Percentiles rank a stretch among this genome's conserved stretches.
Conservation (phyloP, 2,888 invertebrate species). For the Polyploca ridens region DNA sequence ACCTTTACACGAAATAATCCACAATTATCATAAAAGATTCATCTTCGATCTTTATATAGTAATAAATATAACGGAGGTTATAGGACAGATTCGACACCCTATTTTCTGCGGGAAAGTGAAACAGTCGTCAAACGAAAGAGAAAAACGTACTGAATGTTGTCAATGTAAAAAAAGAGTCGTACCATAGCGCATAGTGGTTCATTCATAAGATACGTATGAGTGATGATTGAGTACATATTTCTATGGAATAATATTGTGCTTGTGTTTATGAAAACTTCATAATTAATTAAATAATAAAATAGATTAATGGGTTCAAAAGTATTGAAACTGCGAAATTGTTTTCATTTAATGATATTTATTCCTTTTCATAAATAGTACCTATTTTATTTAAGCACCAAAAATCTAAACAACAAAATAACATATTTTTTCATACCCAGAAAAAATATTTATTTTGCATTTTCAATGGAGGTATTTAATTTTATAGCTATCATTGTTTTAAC, state of each 20-base stretch:
- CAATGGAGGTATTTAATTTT: not conserved
- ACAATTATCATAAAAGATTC: slow-evolving; percentile 89
- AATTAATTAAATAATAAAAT: too few species aligned
- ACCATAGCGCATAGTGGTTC: slow-evolving; percentile 34
- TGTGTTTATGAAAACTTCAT: too few species aligned
- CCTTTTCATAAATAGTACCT: too few species aligned
- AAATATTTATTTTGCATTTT: too few species aligned
- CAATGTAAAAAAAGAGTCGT: slow-evolving; percentile 53
- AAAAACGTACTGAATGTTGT: slow-evolving; percentile 71
- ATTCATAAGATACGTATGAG: slow-evolving; percentile 40
- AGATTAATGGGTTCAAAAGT: too few species aligned
- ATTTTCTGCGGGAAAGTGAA: slow-evolving; percentile 85
- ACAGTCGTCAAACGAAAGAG: slow-evolving; percentile 79
- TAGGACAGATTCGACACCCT: slow-evolving; percentile 85
- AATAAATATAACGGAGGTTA: slow-evolving; percentile 83
- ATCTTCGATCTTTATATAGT: slow-evolving; percentile 84
- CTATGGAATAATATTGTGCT: too few species aligned
- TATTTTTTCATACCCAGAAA: too few species aligned
- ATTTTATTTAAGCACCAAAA: too few species aligned
- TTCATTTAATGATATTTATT: too few species aligned
- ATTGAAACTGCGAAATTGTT: too few species aligned
- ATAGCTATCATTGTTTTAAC: not conserved
- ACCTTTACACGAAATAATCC: slow-evolving; percentile 84
- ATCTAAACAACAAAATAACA: too few species aligned
- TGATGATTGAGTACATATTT: not conserved